Base-by-base conservation (phyloP, 2,888 invertebrate species). In the Teleiodes luculella region DNA sequence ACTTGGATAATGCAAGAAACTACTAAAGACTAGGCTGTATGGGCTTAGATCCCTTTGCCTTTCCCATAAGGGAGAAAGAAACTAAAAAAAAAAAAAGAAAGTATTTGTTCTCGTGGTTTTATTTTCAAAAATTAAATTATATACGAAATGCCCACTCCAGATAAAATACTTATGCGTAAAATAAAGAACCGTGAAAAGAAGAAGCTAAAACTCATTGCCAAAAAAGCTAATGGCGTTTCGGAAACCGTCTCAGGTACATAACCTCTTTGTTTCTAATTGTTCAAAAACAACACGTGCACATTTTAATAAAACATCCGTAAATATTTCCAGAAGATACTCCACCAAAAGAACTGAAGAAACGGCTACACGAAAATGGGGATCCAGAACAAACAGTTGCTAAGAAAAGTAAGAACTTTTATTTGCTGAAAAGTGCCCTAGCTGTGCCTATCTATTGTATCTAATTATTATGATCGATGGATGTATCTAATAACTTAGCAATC, bases 111-210 rank as follows among this genome's bases (percentile, higher is more conserved):
- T n/a, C n/a, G n/a, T n/a, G n/a, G n/a, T n/a, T n/a, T n/a, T 33
- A n/a, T 11, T 33, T 24, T 14, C 5, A 6, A n/a, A 10, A 33
- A 18, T 7, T 48, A 48, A 8, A 24, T 16, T 14, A 46, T 33
- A 47, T 31, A 33, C 39, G 31, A 37, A 66, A 93, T 93, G 93
- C 92, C 92, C 45, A 85, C 92, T 1, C 92, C 92, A 53, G 94
- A 95, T 59, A 94, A 94, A 82, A 90, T 95, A 49, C 83, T 95
- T 20, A 92, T 94, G 91, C 90, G 94, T 53, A 95, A 95, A 83
- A 94, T 95, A 31, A 95, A 93, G 61, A 95, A 95, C 68, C 91
- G 94, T 0, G 95, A 95, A 66, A 93, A 94, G 66, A 93, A 92
- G 61, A 95, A 94, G 72, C 72, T 92, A 24, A 91, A 92, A 61